Base-by-base conservation (phyloP, 2,113 vertebrate species). In the Oxygymnocypris stewartii region DNA sequence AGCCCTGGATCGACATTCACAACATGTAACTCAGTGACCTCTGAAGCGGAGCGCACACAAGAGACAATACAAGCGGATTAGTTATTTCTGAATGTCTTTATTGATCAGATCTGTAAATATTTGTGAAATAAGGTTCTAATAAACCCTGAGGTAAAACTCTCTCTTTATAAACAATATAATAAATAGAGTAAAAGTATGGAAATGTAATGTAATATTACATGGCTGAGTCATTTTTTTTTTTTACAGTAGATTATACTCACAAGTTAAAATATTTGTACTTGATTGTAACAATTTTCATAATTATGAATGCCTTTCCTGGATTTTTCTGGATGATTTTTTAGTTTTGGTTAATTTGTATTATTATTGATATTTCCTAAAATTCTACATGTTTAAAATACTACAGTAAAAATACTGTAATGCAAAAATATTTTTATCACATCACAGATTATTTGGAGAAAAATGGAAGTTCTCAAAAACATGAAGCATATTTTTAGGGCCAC, bases 61-160 rank as follows among this genome's bases (percentile, higher is more conserved):
- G 59, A 42, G 35, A 23, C 25, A 3, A 80, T n/a, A 25, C 13
- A 79, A 78, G 0, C 13, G 1, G 31, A 61, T 80, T 59, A 25
- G 31, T 57, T 37, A 1, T 7, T 4, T 31, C 31, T 20, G 3
- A 57, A 37, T 0, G 35, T 57, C 40, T 61, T 79, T 5, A 20
- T 49, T 28, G 8, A 77, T 44, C 37, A 65, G 57, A 82, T 67
- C 61, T 69, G 16, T 82, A 65, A 35, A 82, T 49, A 69, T 82
- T 44, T 28, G 18, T 74, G 63, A 37, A 49, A 79, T 69, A 47
- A 54, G 49, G 35, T 77, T 76, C 13, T 13, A 49, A 47, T 16
- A 77, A 49, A 42, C 42, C 37, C 5, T 63, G 9, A 67, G 37
- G 71, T 74, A 44, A 74, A 44, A 3, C 37, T 44, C 11, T 44